Percentiles rank a stretch among this genome's conserved stretches.
Conservation (phyloP, 2,113 vertebrate genomes). For the Urocitellus parryii region DNA sequence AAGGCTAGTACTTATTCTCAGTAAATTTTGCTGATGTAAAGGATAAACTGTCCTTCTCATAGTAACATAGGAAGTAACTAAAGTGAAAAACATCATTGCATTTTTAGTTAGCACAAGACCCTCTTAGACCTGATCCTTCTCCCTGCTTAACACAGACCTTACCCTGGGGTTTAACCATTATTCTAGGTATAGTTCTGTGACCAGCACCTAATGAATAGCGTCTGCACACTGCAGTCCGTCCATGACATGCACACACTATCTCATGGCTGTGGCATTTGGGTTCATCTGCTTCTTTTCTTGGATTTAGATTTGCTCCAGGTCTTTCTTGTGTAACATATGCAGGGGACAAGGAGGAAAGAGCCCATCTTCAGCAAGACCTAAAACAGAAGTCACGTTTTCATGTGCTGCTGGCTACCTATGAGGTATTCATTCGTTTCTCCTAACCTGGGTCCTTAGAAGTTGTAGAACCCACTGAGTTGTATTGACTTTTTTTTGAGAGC, state of each 20-base stretch:
- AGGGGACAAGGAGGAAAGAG: conserved; percentile 92
- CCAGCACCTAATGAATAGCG: no score
- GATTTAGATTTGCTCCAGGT: conserved; percentile 90
- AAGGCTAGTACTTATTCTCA: background rate
- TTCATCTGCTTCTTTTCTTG: conserved; percentile 59
- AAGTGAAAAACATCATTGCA: background rate
- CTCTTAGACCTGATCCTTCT: background rate
- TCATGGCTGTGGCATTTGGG: background rate
- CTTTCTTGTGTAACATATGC: conserved; percentile 90
- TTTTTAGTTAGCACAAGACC: background rate
- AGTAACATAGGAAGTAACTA: background rate
- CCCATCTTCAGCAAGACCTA: conserved; percentile 87
- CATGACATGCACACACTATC: background rate
- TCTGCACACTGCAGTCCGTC: background rate
- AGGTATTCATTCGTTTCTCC: conserved; percentile 84
- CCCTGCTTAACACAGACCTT: background rate
- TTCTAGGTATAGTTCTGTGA: background rate
- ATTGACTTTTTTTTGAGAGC: background rate
- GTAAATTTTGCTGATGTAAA: background rate
- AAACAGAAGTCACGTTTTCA: conserved; percentile 80
- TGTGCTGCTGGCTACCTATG: no score
- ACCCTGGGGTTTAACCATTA: background rate
- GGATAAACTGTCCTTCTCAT: background rate
- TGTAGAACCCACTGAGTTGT: background rate
- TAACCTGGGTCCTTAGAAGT: background rate